Percentiles rank a stretch among this genome's conserved stretches.
These are phyloP conservation scores for Taphrorychus bicolor DNA, from an alignment of 2,888 invertebrate species.

Conservation along the genomic window DNA sequence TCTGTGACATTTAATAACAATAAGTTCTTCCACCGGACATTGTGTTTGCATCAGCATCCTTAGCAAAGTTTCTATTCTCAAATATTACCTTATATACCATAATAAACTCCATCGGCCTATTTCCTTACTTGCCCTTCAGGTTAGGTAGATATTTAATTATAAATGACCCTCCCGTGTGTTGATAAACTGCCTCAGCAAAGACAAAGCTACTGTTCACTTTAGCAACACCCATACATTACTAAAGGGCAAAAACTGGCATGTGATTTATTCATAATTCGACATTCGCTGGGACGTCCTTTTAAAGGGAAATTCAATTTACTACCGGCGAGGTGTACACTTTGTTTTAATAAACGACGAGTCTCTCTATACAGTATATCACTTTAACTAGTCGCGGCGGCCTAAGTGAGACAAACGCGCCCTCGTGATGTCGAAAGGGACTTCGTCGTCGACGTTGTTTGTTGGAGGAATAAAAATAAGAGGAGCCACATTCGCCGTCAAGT, in stretches of 20 bases:
- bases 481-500: background rate
- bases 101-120: too few species aligned
- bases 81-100: too few species aligned
- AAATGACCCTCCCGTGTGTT: too few species aligned
- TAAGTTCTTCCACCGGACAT: too few species aligned
- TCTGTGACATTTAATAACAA: too few species aligned
- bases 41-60: too few species aligned
- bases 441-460: background rate
- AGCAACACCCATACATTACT: background rate
- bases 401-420: background rate
- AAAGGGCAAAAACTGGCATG: background rate
- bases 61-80: too few species aligned
- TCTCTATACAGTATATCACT: conserved; percentile 32
- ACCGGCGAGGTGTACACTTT: conserved; percentile 35
- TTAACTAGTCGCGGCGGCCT: conserved; percentile 14
- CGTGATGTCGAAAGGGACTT: background rate
- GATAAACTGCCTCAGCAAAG: too few species aligned
- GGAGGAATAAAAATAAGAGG: background rate
- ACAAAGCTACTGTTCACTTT: background rate
- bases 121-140: too few species aligned
- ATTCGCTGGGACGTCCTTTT: conserved; percentile 14
- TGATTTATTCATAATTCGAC: conserved; percentile 1
- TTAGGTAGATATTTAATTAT: too few species aligned
- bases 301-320: conserved; percentile 39
- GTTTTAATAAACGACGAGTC: conserved; percentile 40